Percentiles rank a stretch among this genome's conserved stretches.
Conservation (phyloP, 2,113 vertebrate genomes). For the Vulpes vulpes region DNA sequence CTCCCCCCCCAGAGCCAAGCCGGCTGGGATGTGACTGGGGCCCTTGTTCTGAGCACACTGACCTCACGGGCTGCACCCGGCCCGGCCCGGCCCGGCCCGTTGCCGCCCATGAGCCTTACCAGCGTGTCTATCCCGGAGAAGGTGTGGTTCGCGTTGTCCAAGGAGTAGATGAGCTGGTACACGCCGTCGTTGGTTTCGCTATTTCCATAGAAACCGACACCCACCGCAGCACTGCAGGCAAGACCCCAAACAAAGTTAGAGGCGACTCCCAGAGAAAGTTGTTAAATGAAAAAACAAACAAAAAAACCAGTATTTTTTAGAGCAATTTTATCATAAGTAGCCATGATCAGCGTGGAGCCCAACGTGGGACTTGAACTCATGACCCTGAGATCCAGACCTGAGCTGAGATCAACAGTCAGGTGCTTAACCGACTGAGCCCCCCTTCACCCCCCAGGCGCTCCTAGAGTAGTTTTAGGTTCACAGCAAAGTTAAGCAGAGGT, state of each 20-base stretch:
- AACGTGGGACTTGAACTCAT: not conserved
- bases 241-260: conserved; percentile 65
- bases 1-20: not conserved
- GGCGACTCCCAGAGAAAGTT: conserved; percentile 11
- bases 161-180: conserved; percentile 96
- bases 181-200: conserved; percentile 97
- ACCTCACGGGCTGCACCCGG: not conserved
- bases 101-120: conserved; percentile 87
- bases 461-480: not conserved
- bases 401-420: not conserved
- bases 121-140: conserved; percentile 93
- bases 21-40: not conserved
- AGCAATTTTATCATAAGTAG: not conserved
- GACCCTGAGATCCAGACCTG: not conserved
- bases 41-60: not conserved
- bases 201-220: conserved; percentile 98
- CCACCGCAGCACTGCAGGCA: conserved; percentile 91
- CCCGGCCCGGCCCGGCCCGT: fast-evolving
- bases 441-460: not conserved
- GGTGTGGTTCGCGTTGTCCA: conserved; percentile 96
- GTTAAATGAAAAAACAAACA: no score
- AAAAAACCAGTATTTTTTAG: not conserved
- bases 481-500: fast-evolving
- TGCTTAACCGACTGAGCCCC: not conserved
- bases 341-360: not conserved